Evolutionary conservation across 64 coral and sea anemone species (phyloP).

Genomic region (Acropora tenuis): DNA sequence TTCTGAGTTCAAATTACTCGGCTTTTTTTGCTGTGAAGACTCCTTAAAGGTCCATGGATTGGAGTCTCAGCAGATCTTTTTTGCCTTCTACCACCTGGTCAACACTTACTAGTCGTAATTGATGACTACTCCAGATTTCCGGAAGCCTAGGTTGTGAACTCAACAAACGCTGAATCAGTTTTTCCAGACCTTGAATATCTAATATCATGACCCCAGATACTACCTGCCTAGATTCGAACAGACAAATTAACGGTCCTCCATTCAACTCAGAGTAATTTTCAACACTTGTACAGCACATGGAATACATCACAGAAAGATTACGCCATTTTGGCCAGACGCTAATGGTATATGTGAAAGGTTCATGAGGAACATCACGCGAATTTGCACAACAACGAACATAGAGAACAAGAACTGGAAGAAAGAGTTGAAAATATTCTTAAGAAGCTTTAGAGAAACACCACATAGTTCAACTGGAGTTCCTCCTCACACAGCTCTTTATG

Average conservation of each 20-base stretch:
- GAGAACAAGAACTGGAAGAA: too few species aligned
- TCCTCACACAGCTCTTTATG: too few species aligned
- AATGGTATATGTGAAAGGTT: conserved; percentile 34
- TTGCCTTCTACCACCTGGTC: too few species aligned
- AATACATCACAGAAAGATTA: conserved; percentile 31
- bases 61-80: too few species aligned
- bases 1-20: too few species aligned
- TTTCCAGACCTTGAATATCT: conserved; percentile 19
- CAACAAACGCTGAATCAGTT: not conserved
- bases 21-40: too few species aligned
- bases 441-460: too few species aligned
- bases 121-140: conserved; percentile 45
- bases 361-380: not conserved
- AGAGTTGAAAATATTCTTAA: too few species aligned
- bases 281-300: conserved; percentile 1
- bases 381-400: too few species aligned
- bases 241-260: conserved; percentile 51
- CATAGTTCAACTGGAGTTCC: too few species aligned
- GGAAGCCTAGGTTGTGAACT: conserved; percentile 33
- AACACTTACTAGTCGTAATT: too few species aligned
- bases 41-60: too few species aligned
- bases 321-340: conserved; percentile 26
- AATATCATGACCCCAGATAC: not conserved
- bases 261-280: conserved; percentile 19
- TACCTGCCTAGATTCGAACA: not conserved